Conservation (phyloP, 2,888 invertebrate genomes). For the Cephalotes varians region DNA sequence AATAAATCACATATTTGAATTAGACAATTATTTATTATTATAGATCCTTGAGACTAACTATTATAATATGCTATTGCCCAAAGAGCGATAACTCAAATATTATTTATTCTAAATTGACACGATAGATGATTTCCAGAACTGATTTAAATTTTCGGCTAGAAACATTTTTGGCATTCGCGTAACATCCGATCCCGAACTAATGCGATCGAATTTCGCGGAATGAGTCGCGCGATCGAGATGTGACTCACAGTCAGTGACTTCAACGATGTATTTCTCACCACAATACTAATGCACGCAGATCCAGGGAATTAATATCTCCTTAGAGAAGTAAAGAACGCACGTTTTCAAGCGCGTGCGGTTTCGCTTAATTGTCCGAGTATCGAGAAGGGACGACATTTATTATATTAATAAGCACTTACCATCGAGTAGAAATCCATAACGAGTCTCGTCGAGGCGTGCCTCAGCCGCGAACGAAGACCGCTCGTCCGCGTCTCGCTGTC, state of each 20-base stretch:
- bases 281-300: background rate
- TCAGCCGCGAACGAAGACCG: constrained; percentile 5
- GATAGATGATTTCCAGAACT: background rate
- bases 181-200: background rate
- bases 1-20: background rate
- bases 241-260: constrained; percentile 36
- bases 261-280: background rate
- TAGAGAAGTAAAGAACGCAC: background rate
- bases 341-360: background rate
- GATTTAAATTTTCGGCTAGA: background rate
- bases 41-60: background rate
- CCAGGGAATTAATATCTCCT: constrained; percentile 10
- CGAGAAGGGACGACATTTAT: background rate
- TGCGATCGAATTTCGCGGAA: constrained; percentile 27
- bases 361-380: background rate
- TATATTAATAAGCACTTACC: constrained; percentile 75
- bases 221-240: background rate
- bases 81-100: background rate
- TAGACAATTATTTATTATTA: background rate
- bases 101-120: background rate
- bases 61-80: too few species aligned
- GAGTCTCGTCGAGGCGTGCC: constrained; percentile 56
- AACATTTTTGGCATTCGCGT: background rate
- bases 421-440: constrained; percentile 82
- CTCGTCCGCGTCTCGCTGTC: background rate